phyloP scores from a whole-genome alignment of 2,888 invertebrate species.

The Chymomyza fuscimana region DNA sequence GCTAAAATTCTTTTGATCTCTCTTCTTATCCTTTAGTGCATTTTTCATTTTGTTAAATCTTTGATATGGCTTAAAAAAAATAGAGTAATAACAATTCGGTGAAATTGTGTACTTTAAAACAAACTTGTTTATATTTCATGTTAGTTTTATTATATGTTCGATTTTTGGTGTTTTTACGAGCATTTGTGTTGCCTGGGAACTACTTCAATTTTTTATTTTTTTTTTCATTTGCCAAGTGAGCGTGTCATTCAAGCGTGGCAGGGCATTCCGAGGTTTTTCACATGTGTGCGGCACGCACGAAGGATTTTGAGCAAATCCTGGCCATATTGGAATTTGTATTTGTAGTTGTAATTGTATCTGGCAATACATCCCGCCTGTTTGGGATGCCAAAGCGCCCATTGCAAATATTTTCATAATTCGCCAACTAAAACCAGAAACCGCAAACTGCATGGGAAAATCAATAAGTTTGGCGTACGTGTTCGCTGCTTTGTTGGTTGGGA shows the following conservation, averaged over 20 bases:
- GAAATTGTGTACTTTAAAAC: neutral
- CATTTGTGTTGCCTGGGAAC: constrained; percentile 27
- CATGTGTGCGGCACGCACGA: constrained; percentile 62
- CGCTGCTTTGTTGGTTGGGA: neutral
- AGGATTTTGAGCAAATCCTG: constrained; percentile 40
- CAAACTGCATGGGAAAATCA: constrained; percentile 66
- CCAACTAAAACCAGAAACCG: constrained; percentile 67
- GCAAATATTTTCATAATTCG: constrained; percentile 73
- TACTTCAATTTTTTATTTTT: neutral
- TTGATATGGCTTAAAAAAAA: no score
- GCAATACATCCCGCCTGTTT: constrained; percentile 54
- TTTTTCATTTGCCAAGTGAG: constrained; percentile 36
- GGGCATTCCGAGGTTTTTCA: neutral
- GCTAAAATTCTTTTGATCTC: no score
- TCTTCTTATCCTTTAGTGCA: no score
- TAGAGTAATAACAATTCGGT: neutral
- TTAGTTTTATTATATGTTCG: constrained; percentile 47
- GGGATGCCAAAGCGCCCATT: constrained; percentile 46
- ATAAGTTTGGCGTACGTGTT: constrained; percentile 71
- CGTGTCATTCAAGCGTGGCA: constrained; percentile 21
- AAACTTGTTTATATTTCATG: constrained; percentile 47
- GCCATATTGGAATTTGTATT: neutral
- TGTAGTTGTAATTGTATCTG: neutral
- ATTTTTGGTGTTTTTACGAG: constrained; percentile 55
- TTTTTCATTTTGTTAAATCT: neutral